A percentile compares a stretch with the other conserved stretches of the same genome.
Conservation (phyloP, 1,140 invertebrate genomes). For the Drosophila sulfurigaster region DNA sequence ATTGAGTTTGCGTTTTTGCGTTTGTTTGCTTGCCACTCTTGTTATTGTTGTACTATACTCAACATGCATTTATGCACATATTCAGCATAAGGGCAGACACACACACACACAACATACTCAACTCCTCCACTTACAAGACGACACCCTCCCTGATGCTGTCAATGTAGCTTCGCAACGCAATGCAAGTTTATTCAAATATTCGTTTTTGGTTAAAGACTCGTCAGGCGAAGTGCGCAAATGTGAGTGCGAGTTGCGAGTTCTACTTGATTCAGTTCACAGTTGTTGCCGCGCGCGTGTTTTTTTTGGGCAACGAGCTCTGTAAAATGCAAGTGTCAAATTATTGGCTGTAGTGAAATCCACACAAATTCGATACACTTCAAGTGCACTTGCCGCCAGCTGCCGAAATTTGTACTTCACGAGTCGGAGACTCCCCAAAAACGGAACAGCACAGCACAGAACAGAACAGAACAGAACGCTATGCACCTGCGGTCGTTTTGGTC, state of each 20-base stretch:
- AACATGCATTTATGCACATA: constrained; percentile 68
- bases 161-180: constrained; percentile 8
- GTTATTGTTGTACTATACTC: constrained; percentile 69
- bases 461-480: constrained; percentile 26
- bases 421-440: background rate
- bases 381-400: constrained; percentile 70
- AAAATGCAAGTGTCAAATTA: constrained; percentile 74
- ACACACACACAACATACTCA: constrained; percentile 21
- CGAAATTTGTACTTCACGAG: constrained; percentile 20
- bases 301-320: constrained; percentile 12
- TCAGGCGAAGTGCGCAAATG: background rate
- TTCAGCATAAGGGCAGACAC: constrained; percentile 3
- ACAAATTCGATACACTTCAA: constrained; percentile 79
- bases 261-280: constrained; percentile 9
- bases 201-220: constrained; percentile 48
- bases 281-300: background rate
- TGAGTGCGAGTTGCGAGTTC: background rate
- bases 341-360: constrained; percentile 76
- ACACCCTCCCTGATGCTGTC: constrained; percentile 44
- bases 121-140: constrained; percentile 1
- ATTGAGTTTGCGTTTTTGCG: constrained; percentile 58
- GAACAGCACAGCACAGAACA: too few species aligned
- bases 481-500: constrained; percentile 65
- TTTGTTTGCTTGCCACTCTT: constrained; percentile 47
- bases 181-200: constrained; percentile 69